phyloP scores from a whole-genome alignment of 2,113 vertebrate genomes.

The Trachemys scripta region DNA sequence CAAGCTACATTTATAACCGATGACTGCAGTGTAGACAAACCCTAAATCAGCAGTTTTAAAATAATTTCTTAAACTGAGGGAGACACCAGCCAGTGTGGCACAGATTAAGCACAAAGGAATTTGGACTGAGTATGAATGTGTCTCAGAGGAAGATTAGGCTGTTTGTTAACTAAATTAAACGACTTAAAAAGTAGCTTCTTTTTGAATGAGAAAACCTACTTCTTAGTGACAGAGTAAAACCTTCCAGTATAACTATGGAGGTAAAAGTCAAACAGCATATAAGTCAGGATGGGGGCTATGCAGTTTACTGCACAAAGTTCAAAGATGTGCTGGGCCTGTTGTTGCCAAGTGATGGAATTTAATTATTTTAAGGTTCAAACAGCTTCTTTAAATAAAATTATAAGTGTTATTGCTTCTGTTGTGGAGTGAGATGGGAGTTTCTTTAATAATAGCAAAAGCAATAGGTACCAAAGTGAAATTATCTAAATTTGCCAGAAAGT shows the following conservation, averaged over 20 bases:
- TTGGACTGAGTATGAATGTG: not conserved
- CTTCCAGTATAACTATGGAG: not conserved
- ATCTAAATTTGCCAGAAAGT: not conserved
- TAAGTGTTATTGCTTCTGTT: not conserved
- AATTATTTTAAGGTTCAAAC: slow-evolving; percentile 16
- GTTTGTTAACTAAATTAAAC: not conserved
- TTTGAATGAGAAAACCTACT: not conserved
- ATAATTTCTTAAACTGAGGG: not conserved
- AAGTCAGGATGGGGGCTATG: not conserved
- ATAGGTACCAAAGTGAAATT: not conserved
- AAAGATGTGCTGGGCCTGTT: slow-evolving; percentile 9
- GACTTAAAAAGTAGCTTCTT: too few species aligned
- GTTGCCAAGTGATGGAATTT: slow-evolving; percentile 46
- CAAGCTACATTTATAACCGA: not conserved
- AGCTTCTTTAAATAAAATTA: slow-evolving; percentile 22
- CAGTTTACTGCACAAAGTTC: not conserved
- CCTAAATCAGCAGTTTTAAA: not conserved
- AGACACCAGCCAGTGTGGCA: not conserved
- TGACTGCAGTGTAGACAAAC: too few species aligned
- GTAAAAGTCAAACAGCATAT: not conserved
- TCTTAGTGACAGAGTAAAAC: not conserved
- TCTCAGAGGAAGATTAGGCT: not conserved
- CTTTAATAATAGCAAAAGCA: not conserved
- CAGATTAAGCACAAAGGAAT: not conserved
- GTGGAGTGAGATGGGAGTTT: not conserved